These are phyloP conservation scores for Cryptocephalus moraei DNA, from an alignment of 2,888 invertebrate species.

Conservation along the genomic window DNA sequence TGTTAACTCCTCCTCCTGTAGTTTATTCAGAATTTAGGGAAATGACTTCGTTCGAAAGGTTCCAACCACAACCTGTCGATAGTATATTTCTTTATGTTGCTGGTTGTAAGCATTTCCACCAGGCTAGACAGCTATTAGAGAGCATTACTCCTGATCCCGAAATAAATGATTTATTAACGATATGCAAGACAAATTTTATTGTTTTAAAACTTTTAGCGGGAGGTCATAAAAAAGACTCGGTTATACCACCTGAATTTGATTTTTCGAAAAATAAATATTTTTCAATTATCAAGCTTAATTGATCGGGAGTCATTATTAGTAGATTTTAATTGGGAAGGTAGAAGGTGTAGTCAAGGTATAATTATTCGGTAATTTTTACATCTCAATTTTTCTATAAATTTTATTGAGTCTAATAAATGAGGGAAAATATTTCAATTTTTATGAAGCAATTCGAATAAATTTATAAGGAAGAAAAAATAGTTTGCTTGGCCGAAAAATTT, in stretches of 20 bases:
- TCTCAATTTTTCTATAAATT: too few relatives aligned
- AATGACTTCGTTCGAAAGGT: conserved; percentile 59
- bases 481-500: too few relatives aligned
- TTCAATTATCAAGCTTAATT: conserved; percentile 70
- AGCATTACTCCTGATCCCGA: conserved; percentile 71
- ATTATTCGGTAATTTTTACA: too few relatives aligned
- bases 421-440: too few relatives aligned
- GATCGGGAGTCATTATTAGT: conserved; percentile 1
- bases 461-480: too few relatives aligned
- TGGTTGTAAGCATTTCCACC: conserved; percentile 87
- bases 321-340: too few relatives aligned
- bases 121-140: conserved; percentile 78
- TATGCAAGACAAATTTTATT: conserved; percentile 92
- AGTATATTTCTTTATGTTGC: conserved; percentile 62
- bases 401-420: too few relatives aligned
- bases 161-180: conserved; percentile 73
- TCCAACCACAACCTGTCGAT: conserved; percentile 40
- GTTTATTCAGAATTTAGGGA: conserved; percentile 83
- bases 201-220: conserved; percentile 86
- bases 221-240: conserved; percentile 83
- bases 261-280: conserved; percentile 84
- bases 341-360: too few relatives aligned
- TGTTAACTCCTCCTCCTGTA: conserved; percentile 83
- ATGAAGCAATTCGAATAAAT: too few relatives aligned
- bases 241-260: conserved; percentile 80